Base-by-base conservation (phyloP, 2,888 invertebrate genomes). In the Diaperis boleti region DNA sequence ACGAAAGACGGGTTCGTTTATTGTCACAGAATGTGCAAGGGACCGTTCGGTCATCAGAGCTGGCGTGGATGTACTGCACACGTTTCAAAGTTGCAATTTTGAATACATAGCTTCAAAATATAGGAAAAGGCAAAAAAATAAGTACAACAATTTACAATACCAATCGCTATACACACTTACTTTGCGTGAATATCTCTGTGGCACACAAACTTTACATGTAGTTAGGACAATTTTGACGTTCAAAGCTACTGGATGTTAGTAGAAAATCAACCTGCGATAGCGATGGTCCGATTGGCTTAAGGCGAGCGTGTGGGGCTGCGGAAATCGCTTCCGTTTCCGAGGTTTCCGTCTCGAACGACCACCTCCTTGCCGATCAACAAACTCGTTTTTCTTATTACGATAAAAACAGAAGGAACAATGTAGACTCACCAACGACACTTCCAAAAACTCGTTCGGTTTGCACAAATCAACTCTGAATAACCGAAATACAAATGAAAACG, bases 361-460 rank as follows among this genome's bases (percentile, higher is more conserved):
- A 33, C 35, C 45, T 15, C 45, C 37, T 57, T 37, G 35, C 18
- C 47, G 57, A 13, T 59, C 49, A 49, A 59, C 59, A 49, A 59
- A 59, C 59, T 59, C 59, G 59, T 59, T 55, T 54, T 42, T 54
- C 18, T 56, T 59, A 47, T 39, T 47, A 49, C 39, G 49, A 59
- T 39, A 49, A 39, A 59, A 59, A 49, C 59, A 41, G 47, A 59
- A 59, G 57, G 35, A 60, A 60, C 59, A 60, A 44, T 35, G 52
- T 31, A 52, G 52, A 60, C 52, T 67, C 64, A 67, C 64, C 59
- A 59, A 63, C 59, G 57, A 62, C 57, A 63, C 65, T 59, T 57
- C 62, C 56, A 62, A 60, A 59, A 44, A 35, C 50, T 13, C 15
- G 47, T 49, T 52, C 39, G 37, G 52, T 41, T 55, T 55, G 55